Percentiles rank a stretch among this genome's conserved stretches.
Evolutionary conservation across 1,140 invertebrate genomes (phyloP).

Genomic region (Metaphire vulgaris): DNA sequence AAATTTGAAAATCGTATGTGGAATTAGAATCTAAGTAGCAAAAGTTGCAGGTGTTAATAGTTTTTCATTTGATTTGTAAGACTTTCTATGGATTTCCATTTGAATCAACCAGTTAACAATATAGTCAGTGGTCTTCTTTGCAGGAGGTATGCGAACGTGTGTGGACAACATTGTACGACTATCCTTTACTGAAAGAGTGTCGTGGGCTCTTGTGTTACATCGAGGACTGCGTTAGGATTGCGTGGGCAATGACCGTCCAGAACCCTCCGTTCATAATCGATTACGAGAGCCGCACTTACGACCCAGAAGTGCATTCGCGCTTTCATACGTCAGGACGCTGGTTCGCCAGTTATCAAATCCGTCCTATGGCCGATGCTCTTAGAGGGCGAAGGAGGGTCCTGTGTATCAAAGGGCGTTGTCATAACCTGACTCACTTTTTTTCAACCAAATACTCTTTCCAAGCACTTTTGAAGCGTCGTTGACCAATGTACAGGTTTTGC

Average conservation of each 20-base stretch:
- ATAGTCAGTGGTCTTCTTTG: too few species aligned
- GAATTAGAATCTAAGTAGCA: too few species aligned
- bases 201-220: conserved; percentile 61
- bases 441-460: too few species aligned
- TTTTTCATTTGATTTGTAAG: too few species aligned
- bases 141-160: conserved; percentile 63
- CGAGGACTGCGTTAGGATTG: conserved; percentile 59
- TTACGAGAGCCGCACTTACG: conserved; percentile 59
- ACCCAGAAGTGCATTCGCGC: conserved; percentile 59
- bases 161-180: conserved; percentile 67
- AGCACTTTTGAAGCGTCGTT: too few species aligned
- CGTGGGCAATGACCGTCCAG: conserved; percentile 58
- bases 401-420: conserved; percentile 66
- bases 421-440: conserved; percentile 54
- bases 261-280: conserved; percentile 55
- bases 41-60: too few species aligned
- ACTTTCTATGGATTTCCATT: too few species aligned
- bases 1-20: too few species aligned
- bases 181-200: conserved; percentile 64
- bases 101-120: too few species aligned
- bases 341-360: conserved; percentile 58
- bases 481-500: too few species aligned
- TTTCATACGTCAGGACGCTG: conserved; percentile 61
- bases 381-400: conserved; percentile 60
- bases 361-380: conserved; percentile 68